Percentiles rank a stretch among this genome's conserved stretches.
Conservation (phyloP, 1,140 invertebrate genomes). For the Anagrus nilaparvatae region DNA sequence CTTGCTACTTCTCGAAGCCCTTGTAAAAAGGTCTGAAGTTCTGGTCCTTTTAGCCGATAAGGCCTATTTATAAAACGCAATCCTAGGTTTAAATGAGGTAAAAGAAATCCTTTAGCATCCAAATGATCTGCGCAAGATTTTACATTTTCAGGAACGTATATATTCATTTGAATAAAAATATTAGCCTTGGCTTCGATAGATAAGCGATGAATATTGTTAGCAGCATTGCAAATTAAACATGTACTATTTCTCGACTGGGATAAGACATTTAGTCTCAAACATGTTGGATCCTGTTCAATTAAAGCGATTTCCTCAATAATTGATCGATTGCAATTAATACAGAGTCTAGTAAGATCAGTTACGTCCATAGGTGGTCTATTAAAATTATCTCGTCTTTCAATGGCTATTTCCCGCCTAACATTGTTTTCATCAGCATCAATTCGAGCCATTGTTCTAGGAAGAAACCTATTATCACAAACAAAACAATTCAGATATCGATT, state of each 20-base stretch:
- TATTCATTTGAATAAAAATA: conserved; percentile 12
- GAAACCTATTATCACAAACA: too few species aligned
- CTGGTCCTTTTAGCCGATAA: background rate
- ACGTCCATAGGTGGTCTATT: background rate
- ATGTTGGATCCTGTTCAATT: conserved; percentile 3
- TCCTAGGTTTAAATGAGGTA: background rate
- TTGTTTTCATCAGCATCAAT: too few species aligned
- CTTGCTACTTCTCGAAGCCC: conserved; percentile 1
- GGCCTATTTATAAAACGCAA: conserved; percentile 12
- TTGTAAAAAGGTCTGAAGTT: conserved; percentile 9
- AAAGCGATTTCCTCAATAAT: background rate
- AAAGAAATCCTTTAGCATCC: conserved; percentile 7
- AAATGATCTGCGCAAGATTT: conserved; percentile 12
- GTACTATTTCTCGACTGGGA: background rate
- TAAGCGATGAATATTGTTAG: conserved; percentile 1
- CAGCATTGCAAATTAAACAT: conserved; percentile 8
- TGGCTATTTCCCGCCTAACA: conserved; percentile 1
- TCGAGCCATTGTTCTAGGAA: too few species aligned
- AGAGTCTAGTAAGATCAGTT: background rate
- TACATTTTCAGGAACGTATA: conserved; percentile 8
- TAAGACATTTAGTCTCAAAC: conserved; percentile 1
- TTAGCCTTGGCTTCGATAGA: conserved; percentile 7
- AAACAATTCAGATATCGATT: too few species aligned
- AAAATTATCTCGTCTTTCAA: background rate
- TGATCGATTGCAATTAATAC: background rate